These are phyloP conservation scores for Agonopterix subpropinquella DNA, from an alignment of 2,888 invertebrate genomes.

Conservation along the genomic window DNA sequence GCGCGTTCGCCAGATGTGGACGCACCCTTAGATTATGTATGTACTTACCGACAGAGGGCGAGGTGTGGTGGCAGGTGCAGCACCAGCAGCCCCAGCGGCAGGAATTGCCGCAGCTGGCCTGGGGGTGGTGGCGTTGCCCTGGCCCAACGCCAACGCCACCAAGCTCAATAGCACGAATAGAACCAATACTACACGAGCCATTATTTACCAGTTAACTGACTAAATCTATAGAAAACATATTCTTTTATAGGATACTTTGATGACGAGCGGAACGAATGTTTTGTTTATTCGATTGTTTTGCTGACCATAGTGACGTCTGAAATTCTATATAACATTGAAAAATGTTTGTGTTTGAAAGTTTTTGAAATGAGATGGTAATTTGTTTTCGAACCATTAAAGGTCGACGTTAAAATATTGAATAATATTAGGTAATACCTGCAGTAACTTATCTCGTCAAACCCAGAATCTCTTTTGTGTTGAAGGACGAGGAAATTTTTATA, in stretches of 20 bases:
- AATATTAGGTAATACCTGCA: too few relatives aligned
- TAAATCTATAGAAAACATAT: slow-evolving; percentile 11
- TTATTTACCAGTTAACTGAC: slow-evolving; percentile 13
- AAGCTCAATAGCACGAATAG: slow-evolving; percentile 21
- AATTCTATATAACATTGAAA: not conserved
- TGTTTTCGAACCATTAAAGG: not conserved
- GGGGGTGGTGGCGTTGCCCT: slow-evolving; percentile 14
- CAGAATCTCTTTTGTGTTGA: too few relatives aligned
- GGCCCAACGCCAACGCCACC: slow-evolving; percentile 20
- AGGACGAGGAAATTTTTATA: too few relatives aligned
- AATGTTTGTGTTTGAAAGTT: not conserved
- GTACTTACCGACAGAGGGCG: too few relatives aligned
- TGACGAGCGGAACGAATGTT: slow-evolving; percentile 8
- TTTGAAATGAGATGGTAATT: not conserved
- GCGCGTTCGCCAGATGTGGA: too few relatives aligned
- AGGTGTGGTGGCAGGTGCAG: not conserved
- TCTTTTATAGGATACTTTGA: slow-evolving; percentile 17
- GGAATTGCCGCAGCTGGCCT: not conserved
- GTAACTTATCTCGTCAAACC: too few relatives aligned
- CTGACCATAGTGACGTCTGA: not conserved
- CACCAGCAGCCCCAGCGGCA: not conserved
- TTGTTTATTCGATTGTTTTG: not conserved
- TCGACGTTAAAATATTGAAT: not conserved
- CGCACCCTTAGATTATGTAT: too few relatives aligned
- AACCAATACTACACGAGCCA: slow-evolving; percentile 22